Evolutionary conservation across 1,140 invertebrate genomes (phyloP).

Genomic region (Lucilia sericata): DNA sequence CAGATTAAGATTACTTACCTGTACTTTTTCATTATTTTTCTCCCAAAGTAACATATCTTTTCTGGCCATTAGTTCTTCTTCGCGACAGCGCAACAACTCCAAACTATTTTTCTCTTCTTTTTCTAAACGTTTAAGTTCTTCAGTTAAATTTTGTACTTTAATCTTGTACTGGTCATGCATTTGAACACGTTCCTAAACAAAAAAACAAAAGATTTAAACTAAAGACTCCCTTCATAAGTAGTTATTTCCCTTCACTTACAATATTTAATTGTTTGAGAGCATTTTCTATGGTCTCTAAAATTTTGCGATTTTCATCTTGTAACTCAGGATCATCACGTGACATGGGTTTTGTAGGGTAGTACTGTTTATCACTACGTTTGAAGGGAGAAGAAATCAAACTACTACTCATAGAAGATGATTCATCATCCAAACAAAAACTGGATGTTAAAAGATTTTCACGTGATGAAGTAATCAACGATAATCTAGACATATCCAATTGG

Average conservation of each 20-base stretch:
- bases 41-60: conserved; percentile 69
- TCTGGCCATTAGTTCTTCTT: conserved; percentile 60
- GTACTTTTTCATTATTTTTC: conserved; percentile 67
- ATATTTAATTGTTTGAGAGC: conserved; percentile 73
- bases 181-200: conserved; percentile 64
- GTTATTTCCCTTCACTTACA: conserved; percentile 62
- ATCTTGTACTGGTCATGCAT: conserved; percentile 67
- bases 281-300: conserved; percentile 69
- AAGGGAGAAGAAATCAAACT: conserved; percentile 56
- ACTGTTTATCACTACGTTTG: conserved; percentile 61
- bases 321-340: conserved; percentile 64
- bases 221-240: background rate
- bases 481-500: conserved; percentile 80
- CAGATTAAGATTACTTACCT: conserved; percentile 51
- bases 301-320: conserved; percentile 66
- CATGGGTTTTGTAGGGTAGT: conserved; percentile 61
- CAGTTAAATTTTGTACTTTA: conserved; percentile 62
- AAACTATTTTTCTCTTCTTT: conserved; percentile 66
- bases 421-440: conserved; percentile 61
- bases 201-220: conserved; percentile 41
- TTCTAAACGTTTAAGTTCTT: conserved; percentile 67
- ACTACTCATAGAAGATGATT: conserved; percentile 51
- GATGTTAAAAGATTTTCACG: conserved; percentile 73
- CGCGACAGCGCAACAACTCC: conserved; percentile 60
- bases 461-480: conserved; percentile 86